Evolutionary conservation across 37 sponge, comb jelly and placozoan species (phyloP), one percentile per base, ranked within the genome.

Genomic region (Axinella damicornis): DNA sequence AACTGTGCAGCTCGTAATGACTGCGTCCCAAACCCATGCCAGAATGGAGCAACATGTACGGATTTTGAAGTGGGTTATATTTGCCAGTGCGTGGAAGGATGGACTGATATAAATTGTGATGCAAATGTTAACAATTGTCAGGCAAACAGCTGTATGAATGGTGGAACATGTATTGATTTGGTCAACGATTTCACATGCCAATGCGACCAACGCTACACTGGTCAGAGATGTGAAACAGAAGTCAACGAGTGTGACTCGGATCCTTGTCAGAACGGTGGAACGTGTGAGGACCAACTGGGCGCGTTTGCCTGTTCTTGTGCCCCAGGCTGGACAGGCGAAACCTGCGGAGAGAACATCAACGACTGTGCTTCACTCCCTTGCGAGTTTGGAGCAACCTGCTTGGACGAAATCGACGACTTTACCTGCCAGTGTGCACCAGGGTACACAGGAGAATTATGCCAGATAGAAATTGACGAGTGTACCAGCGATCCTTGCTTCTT

Each of bases 311-410:
- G 94, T 62, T 6, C 25, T 13, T 94, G 94, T 46, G 75, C 58
- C 18, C 57, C 12, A 74, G 95, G 91, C 18, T 96, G 58, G 68
- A 96, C 85, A 40, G 96, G 96, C 31, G 66, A 0, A 5, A 46
- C 20, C 19, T 96, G 96, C 59, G 75, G 78, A 15, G 66, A 71
- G 11, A 38, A 81, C 28, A 82, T 89, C 37, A 35, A 91, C 40
- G 92, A 91, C 2, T 93, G 94, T 78, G 56, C 58, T 11, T 25
- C 21, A 56, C 21, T 11, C 15, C 79, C 82, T 12, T 89, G 90
- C 66, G 11, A 22, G 19, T 83, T 83, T 78, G 74, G 57, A 53
- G 84, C 71, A 52, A 89, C 84, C 4, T 89, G 90, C 66, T n/a
- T 53, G 1, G 84, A 89, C 32, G 53, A 28, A n/a, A 53, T 72